Evolutionary conservation across 2,888 invertebrate genomes (phyloP).

Genomic region (Chirona hameri): DNA sequence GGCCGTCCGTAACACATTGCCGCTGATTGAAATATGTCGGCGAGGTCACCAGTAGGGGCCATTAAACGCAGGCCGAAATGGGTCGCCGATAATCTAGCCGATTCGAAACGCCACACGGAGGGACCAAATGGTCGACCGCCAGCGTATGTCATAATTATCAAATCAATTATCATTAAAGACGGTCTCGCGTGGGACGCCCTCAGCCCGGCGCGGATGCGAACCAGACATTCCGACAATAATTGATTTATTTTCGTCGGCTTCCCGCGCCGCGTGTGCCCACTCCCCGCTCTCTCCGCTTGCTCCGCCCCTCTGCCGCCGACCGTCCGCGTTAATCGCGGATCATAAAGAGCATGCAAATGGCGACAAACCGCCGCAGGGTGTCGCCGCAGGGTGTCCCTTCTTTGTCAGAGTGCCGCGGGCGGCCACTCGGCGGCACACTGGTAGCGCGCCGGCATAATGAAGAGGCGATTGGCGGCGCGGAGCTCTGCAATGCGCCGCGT

Average conservation of each 20-base stretch:
- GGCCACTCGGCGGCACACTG: neutral
- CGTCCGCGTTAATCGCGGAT: neutral
- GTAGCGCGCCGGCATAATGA: neutral
- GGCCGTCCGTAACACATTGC: neutral
- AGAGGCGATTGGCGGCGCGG: neutral
- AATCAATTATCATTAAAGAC: neutral
- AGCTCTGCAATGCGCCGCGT: neutral
- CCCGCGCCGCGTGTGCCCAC: neutral
- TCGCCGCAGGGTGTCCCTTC: neutral
- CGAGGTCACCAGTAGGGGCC: neutral
- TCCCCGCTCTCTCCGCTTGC: neutral
- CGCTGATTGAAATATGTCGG: neutral
- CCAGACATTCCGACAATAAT: neutral
- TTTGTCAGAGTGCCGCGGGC: neutral
- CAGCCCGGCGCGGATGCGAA: neutral
- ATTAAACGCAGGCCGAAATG: neutral
- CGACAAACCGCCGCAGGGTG: neutral
- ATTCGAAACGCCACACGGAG: neutral
- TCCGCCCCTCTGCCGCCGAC: neutral
- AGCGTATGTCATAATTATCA: neutral
- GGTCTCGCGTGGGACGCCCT: neutral
- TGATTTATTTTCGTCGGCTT: neutral
- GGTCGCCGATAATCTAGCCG: neutral
- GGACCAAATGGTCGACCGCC: neutral
- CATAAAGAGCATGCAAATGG: conserved; percentile 12